These are phyloP conservation scores for Nudaria mundana DNA, from an alignment of 2,888 invertebrate genomes.

Conservation along the genomic window DNA sequence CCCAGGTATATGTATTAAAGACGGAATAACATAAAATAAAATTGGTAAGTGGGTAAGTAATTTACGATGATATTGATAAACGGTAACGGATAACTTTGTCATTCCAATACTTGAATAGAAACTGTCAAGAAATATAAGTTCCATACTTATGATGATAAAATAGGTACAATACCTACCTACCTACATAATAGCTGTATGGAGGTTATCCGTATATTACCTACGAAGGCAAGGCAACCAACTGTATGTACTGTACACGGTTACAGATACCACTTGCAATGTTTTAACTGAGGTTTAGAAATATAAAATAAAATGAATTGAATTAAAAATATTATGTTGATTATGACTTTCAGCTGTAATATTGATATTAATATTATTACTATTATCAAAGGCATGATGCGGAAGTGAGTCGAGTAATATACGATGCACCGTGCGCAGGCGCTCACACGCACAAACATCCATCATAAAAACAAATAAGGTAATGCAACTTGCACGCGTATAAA, in stretches of 20 bases:
- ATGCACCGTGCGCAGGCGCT: constrained; percentile 34
- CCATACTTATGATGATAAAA: too few relatives aligned
- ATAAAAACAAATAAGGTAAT: too few relatives aligned
- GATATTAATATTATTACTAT: constrained; percentile 9
- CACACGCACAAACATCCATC: too few relatives aligned
- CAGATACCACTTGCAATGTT: background rate
- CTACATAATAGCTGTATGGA: constrained; percentile 46
- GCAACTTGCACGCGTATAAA: constrained; percentile 43
- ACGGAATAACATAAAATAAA: constrained; percentile 21
- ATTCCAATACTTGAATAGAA: constrained; percentile 44
- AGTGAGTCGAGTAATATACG: constrained; percentile 35
- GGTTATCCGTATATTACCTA: constrained; percentile 61
- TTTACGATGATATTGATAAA: too few relatives aligned
- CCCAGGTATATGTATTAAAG: background rate
- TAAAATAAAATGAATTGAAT: background rate
- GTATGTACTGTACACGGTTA: too few relatives aligned
- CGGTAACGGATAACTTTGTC: too few relatives aligned
- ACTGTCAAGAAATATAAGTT: constrained; percentile 39
- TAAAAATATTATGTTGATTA: too few relatives aligned
- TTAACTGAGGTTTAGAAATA: background rate
- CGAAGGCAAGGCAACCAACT: too few relatives aligned
- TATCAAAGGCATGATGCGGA: constrained; percentile 21
- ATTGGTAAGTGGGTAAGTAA: too few relatives aligned
- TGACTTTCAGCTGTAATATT: too few relatives aligned
- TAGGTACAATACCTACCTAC: too few relatives aligned